Evolutionary conservation across 2,888 invertebrate genomes (phyloP), one percentile per base, ranked within the genome.

Genomic region (Rotaria magnacalcarata): DNA sequence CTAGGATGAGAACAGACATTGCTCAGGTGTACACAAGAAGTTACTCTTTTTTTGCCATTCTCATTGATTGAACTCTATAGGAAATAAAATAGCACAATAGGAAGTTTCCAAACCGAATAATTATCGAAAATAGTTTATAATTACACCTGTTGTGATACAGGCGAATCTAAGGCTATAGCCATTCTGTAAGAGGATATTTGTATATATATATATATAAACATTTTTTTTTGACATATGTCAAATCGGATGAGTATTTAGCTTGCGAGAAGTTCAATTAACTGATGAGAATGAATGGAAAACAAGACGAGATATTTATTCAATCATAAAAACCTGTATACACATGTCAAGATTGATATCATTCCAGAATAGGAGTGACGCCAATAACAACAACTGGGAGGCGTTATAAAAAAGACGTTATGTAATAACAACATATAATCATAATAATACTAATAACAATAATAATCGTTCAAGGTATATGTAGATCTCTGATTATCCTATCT

Each of bases 321-420:
- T 67, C 67, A 67, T 34, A 67, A 67, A 50, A 67, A 41, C 34
- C 34, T 67, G 19, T 7, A 67, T 67, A 67, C 34, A 67, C 34
- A 67, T 67, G 67, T 67, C 67, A 67, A 67, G 67, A 67, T 67
- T 11, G 34, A 67, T 67, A 67, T 67, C 67, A 34, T 67, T 41
- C 16, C 16, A 41, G 16, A 67, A 67, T 16, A 67, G 67, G 34
- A 67, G 19, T 67, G 67, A 10, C 14, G 34, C 67, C 34, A 34
- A 67, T 67, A 67, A 67, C 16, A 67, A 67, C 34, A 67, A 67
- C 67, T 27, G 19, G 34, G 67, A 34, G 67, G 67, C 34, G 0
- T 19, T 34, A 67, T 67, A 16, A 41, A 67, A 34, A 67, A 67
- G n/a, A 67, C 7, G 34, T 67, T 34, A 67, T 67, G 19, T 41